phyloP scores from a whole-genome alignment of 2,797 vertebrate species.

The Lutra lutra region DNA sequence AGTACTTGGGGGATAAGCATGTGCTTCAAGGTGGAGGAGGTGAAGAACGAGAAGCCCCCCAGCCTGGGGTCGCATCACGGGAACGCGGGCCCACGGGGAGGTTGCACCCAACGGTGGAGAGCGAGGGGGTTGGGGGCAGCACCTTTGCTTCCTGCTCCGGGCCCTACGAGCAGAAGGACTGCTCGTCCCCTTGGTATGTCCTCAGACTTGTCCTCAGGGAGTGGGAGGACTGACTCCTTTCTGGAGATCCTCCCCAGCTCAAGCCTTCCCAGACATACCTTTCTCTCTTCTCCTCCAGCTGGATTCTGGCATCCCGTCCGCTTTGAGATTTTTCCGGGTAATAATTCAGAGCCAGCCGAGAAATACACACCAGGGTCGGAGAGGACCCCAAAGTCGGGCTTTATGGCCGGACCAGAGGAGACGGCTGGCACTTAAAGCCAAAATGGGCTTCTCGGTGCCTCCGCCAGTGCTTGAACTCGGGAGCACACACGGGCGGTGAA shows the following conservation, averaged over 20 bases:
- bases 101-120: neutral
- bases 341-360: neutral
- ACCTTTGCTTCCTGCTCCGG: neutral
- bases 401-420: neutral
- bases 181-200: neutral
- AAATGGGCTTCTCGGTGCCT: neutral
- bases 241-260: neutral
- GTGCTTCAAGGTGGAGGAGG: constrained; percentile 48
- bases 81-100: fast-evolving
- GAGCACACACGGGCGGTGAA: neutral
- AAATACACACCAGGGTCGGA: neutral
- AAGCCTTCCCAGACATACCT: neutral
- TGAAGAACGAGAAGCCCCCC: neutral
- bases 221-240: neutral
- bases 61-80: neutral
- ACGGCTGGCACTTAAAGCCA: neutral
- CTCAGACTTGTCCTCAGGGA: neutral
- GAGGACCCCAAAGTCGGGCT: neutral
- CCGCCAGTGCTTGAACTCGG: neutral
- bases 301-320: neutral
- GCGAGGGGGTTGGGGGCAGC: neutral
- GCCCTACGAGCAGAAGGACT: neutral
- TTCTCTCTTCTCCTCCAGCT: neutral
- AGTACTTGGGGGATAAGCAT: constrained; percentile 79
- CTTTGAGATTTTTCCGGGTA: neutral